Base-by-base conservation (phyloP, 2,888 invertebrate species). In the Eubasilissa splendida region DNA sequence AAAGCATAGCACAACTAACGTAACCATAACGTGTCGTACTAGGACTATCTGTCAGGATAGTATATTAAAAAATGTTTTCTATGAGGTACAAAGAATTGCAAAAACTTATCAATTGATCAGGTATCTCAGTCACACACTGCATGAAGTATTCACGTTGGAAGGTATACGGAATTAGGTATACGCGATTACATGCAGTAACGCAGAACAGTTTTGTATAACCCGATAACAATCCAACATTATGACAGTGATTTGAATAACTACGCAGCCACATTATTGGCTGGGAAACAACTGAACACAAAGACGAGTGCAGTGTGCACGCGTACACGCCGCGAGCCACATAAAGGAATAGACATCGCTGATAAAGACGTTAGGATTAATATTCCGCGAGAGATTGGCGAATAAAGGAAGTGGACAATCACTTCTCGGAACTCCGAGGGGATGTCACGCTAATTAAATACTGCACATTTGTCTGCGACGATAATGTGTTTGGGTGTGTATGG, bases 401-500 rank as follows among this genome's bases (percentile, higher is more conserved):
- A 71, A 53, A 71, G 71, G 71, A 71, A 22, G 54, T 53, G 71
- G 31, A 54, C 14, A 71, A 71, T 71, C 71, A 10, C 71, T 71
- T 71, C 71, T 53, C 54, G 54, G 71, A 71, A 71, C 31, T 12
- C 53, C 4, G 71, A 53, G 9, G 71, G 71, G 71, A 54, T 53
- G 33, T 71, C 71, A 33, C 11, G 33, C 71, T 71, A 71, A 71
- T 71, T 71, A 53, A 68, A 68, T 11, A 11, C 71, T 14, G 58
- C 7, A 1, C 33, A 63, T 63, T 33, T 12, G 63, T 33, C 33
- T 63, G 33, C 31, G 63, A 31, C 7, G 42, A 22, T 33, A 63
- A 33, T 63, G 63, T 11, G 31, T 31, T 33, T 3, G 63, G 33
- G 33, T 63, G 63, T 33, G 33, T 63, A 63, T 63, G 33, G 33